Percentiles rank a stretch among this genome's conserved stretches.
These are phyloP conservation scores for Thecocarcelia acutangulata DNA, from an alignment of 2,888 invertebrate genomes.

Conservation along the genomic window DNA sequence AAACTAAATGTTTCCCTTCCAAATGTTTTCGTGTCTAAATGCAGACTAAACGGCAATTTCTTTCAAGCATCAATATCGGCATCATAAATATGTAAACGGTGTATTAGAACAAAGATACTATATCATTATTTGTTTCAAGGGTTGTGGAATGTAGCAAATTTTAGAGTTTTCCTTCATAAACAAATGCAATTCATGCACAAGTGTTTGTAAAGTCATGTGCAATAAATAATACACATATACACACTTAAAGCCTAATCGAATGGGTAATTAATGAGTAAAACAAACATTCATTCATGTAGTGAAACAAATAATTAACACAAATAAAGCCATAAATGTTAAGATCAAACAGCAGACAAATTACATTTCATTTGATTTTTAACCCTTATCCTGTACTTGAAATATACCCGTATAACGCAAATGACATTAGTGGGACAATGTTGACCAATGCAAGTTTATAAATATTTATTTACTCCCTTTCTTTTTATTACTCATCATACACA, in stretches of 20 bases:
- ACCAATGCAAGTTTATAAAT: too few relatives aligned
- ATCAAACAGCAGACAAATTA: too few relatives aligned
- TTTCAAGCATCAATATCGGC: background rate
- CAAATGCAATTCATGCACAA: background rate
- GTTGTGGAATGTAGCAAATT: slow-evolving; percentile 17
- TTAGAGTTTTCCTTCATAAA: slow-evolving; percentile 2
- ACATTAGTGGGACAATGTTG: too few relatives aligned
- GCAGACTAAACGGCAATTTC: too few relatives aligned
- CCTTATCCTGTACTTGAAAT: too few relatives aligned
- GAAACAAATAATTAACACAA: background rate
- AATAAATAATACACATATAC: too few relatives aligned
- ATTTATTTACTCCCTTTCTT: too few relatives aligned
- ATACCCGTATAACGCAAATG: too few relatives aligned
- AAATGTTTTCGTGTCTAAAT: too few relatives aligned
- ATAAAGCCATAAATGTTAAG: slow-evolving; percentile 3
- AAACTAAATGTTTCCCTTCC: too few relatives aligned
- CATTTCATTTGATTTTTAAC: too few relatives aligned
- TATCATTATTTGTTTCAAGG: background rate
- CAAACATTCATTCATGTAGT: slow-evolving; percentile 18
- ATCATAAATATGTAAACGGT: background rate
- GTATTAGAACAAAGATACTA: background rate
- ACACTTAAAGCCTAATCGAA: background rate
- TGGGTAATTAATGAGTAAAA: slow-evolving; percentile 18
- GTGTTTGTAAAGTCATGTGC: background rate
- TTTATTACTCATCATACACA: too few relatives aligned